phyloP scores from a whole-genome alignment of 1,140 invertebrate species.

The Zaprionus vittiger region DNA sequence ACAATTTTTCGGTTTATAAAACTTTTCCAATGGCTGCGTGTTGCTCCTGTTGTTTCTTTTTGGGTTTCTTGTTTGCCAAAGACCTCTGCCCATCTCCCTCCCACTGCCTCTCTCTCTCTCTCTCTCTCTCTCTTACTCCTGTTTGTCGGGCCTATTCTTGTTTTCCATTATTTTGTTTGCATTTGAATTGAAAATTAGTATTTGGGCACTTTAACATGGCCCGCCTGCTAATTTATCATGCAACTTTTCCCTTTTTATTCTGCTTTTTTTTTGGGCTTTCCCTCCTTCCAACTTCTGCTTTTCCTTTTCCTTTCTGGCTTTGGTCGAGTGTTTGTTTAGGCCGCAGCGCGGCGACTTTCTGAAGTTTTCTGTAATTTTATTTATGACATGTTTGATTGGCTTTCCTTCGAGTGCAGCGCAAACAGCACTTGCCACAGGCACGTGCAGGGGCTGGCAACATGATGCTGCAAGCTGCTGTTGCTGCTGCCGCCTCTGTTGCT shows the following conservation, averaged over 20 bases:
- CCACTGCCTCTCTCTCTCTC: neutral
- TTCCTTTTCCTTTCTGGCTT: constrained; percentile 36
- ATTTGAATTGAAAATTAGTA: constrained; percentile 83
- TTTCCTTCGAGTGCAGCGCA: constrained; percentile 42
- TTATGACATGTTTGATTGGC: constrained; percentile 80
- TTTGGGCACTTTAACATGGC: constrained; percentile 66
- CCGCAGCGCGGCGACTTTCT: constrained; percentile 8
- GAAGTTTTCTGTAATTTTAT: constrained; percentile 66
- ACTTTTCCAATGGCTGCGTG: constrained; percentile 60
- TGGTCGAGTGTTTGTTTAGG: constrained; percentile 70
- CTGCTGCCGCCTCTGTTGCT: constrained; percentile 27
- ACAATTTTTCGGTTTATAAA: constrained; percentile 81
- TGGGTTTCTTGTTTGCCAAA: constrained; percentile 11
- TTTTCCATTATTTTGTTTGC: constrained; percentile 82
- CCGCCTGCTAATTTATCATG: constrained; percentile 74
- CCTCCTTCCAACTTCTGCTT: constrained; percentile 21
- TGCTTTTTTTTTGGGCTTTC: constrained; percentile 20
- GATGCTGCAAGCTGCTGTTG: constrained; percentile 45
- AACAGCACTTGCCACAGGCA: constrained; percentile 32
- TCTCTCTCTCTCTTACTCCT: constrained; percentile 26
- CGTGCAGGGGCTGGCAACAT: neutral
- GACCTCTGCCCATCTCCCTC: neutral
- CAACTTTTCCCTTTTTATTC: constrained; percentile 46
- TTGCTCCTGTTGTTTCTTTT: constrained; percentile 24
- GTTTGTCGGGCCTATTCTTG: constrained; percentile 60